Evolutionary conservation across 2,797 vertebrate species (phyloP), one percentile per base, ranked within the genome.

Genomic region (Caiman crocodilus): DNA sequence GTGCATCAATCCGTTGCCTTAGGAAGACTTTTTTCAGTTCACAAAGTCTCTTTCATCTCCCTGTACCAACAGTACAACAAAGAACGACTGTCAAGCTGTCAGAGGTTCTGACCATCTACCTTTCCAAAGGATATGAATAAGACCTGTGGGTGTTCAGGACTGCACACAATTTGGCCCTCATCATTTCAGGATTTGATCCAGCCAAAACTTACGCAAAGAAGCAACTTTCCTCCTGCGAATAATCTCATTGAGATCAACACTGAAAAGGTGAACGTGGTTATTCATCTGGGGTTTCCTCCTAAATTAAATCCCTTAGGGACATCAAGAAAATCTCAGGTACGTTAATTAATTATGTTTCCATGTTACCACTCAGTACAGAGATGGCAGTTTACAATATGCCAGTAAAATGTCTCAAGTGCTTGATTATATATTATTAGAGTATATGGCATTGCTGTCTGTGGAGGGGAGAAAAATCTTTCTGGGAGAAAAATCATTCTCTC

Each of bases 311-410:
- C 35, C 42, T 50, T 73, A 50, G 13, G 25, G 35, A 73, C 21
- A 73, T 56, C 64, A 9, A 18, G n/a, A 57, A 26, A 12, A 15
- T 32, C 42, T 75, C 80, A 4, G 3, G 21, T 59, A n/a, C 63
- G 4, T 14, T 1, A 7, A 8, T 14, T 1, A 7, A 61, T 3
- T 5, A 16, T 14, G 35, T 23, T 42, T 2, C 57, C 21, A 4
- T 16, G 0, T 25, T 28, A 30, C 69, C 17, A 17, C 50, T 59
- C 2, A 8, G 7, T 20, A 3, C 1, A 14, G 8, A 7, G 2
- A 1, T 4, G 3, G 7, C 28, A 12, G 0, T 10, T 4, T 6
- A 30, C 32, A 30, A 15, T 42, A 4, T 11, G 14, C 50, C 67
- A 14, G 10, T 6, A 3, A 55, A 1, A 57, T 7, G 14, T 23